These are phyloP conservation scores for Microplitis deprimator DNA, from an alignment of 2,888 invertebrate species.

Conservation along the genomic window DNA sequence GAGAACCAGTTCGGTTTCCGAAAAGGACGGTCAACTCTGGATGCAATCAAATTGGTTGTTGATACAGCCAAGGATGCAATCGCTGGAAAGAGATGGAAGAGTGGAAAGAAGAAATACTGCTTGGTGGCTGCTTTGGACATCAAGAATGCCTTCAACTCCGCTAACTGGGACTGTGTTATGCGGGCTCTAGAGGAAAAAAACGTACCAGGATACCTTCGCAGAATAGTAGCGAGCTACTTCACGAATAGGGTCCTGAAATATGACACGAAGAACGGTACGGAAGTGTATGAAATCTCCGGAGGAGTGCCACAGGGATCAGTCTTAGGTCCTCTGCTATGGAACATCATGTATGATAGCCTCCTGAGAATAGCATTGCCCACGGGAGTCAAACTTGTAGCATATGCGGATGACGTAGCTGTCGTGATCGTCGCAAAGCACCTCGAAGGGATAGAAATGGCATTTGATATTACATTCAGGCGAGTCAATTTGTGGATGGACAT, in stretches of 20 bases:
- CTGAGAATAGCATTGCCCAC: slow-evolving; percentile 13
- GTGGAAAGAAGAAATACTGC: neutral
- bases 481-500: slow-evolving; percentile 27
- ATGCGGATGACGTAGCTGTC: slow-evolving; percentile 8
- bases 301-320: slow-evolving; percentile 46
- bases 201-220: neutral
- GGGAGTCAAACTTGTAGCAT: slow-evolving; percentile 16
- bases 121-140: slow-evolving; percentile 40
- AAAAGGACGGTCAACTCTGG: slow-evolving; percentile 41
- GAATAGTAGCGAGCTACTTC: slow-evolving; percentile 47
- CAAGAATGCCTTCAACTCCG: slow-evolving; percentile 53
- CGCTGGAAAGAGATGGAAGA: slow-evolving; percentile 17
- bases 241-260: slow-evolving; percentile 41
- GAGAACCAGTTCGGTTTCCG: slow-evolving; percentile 45
- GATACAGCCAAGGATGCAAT: slow-evolving; percentile 37
- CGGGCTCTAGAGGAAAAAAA: slow-evolving; percentile 37
- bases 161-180: slow-evolving; percentile 45
- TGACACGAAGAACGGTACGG: slow-evolving; percentile 37
- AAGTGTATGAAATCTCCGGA: slow-evolving; percentile 27
- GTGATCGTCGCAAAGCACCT: slow-evolving; percentile 39
- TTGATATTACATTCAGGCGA: neutral
- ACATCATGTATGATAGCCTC: slow-evolving; percentile 44
- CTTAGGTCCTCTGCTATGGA: slow-evolving; percentile 39
- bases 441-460: slow-evolving; percentile 30
- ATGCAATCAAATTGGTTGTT: slow-evolving; percentile 36